A percentile compares a stretch with the other conserved stretches of the same genome.
Evolutionary conservation across 2,113 vertebrate species (phyloP).

Genomic region (Percina caprodes): DNA sequence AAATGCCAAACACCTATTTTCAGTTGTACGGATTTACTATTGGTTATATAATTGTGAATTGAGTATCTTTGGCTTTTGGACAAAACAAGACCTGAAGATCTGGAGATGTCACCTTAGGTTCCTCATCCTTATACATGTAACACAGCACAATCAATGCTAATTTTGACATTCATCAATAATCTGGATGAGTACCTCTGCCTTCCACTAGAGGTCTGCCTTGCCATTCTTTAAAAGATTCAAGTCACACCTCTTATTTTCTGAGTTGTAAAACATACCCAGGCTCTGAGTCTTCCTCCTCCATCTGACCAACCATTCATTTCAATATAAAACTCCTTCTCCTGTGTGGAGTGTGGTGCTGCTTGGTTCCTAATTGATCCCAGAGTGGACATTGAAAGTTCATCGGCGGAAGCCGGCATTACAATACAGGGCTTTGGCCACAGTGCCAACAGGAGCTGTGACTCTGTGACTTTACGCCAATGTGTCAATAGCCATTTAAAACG

Average conservation of each 20-base stretch:
- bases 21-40: not conserved
- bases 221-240: conserved; percentile 50
- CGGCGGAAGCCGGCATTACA: conserved; percentile 2
- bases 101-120: not conserved
- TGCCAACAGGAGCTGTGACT: conserved; percentile 39
- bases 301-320: conserved; percentile 65
- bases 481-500: conserved; percentile 67
- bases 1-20: not conserved
- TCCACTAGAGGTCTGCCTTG: conserved; percentile 77
- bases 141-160: not conserved
- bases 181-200: not conserved
- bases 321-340: conserved; percentile 52
- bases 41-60: not conserved
- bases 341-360: conserved; percentile 17
- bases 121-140: not conserved
- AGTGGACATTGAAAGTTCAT: conserved; percentile 31
- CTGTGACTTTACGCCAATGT: conserved; percentile 55
- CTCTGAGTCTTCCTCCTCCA: conserved; percentile 52
- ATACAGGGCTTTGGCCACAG: not conserved
- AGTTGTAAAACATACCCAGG: conserved; percentile 42
- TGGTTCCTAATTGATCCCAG: conserved; percentile 45
- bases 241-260: conserved; percentile 73
- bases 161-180: not conserved
- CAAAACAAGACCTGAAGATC: not conserved
- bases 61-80: not conserved